phyloP scores from a whole-genome alignment of 2,888 invertebrate species.

The Campopleginae sp. region DNA sequence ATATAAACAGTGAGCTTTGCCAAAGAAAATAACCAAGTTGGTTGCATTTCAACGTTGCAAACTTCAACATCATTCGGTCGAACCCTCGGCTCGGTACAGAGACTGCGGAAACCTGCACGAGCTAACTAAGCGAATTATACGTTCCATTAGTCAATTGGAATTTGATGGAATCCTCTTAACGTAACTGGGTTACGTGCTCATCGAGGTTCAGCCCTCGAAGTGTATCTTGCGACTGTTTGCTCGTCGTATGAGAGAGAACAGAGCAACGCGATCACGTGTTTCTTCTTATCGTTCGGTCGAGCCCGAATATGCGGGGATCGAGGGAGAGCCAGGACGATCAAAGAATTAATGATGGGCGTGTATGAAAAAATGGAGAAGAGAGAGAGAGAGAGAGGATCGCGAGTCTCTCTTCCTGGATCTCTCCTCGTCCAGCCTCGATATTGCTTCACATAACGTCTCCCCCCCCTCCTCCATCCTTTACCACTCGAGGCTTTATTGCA shows the following conservation, averaged over 20 bases:
- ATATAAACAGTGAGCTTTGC: too few species aligned
- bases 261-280: background rate
- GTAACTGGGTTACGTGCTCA: conserved; percentile 58
- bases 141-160: conserved; percentile 64
- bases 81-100: background rate
- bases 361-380: conserved; percentile 7
- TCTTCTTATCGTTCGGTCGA: conserved; percentile 61
- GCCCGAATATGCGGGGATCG: conserved; percentile 38
- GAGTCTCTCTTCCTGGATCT: conserved; percentile 47
- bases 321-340: conserved; percentile 8
- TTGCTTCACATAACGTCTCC: conserved; percentile 8
- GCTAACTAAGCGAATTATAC: conserved; percentile 40
- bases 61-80: too few species aligned
- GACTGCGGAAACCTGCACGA: conserved; percentile 32
- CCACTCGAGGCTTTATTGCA: conserved; percentile 55
- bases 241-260: background rate
- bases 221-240: conserved; percentile 20
- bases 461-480: conserved; percentile 12
- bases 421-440: conserved; percentile 40
- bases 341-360: conserved; percentile 36
- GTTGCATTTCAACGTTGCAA: too few species aligned
- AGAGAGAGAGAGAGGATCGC: conserved; percentile 28
- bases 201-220: background rate
- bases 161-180: conserved; percentile 62
- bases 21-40: too few species aligned